phyloP scores from a whole-genome alignment of 2,797 vertebrate genomes.

The Rhinophrynus dorsalis region DNA sequence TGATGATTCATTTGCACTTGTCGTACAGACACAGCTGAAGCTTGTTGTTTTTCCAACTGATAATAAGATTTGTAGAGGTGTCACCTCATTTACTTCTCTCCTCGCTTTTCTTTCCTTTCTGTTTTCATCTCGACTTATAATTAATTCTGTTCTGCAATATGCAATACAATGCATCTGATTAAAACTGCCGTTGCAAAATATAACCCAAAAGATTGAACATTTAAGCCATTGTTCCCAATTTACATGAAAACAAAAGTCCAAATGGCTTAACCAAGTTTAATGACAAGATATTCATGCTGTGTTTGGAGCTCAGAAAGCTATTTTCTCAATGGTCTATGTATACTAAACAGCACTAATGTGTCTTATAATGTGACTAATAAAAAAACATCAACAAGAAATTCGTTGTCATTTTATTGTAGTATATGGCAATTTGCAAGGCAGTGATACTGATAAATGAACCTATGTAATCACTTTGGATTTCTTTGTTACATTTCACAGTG shows the following conservation, averaged over 20 bases:
- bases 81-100: slow-evolving; percentile 37
- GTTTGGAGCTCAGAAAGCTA: slow-evolving; percentile 69
- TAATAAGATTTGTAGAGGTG: slow-evolving; percentile 40
- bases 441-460: slow-evolving; percentile 75
- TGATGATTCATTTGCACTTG: slow-evolving; percentile 47
- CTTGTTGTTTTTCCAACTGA: slow-evolving; percentile 40
- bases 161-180: slow-evolving; percentile 48
- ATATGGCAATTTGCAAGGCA: slow-evolving; percentile 69
- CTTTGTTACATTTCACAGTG: slow-evolving; percentile 78
- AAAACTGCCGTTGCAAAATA: slow-evolving; percentile 38
- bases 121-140: slow-evolving; percentile 43
- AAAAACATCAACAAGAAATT: slow-evolving; percentile 75
- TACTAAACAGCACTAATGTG: slow-evolving; percentile 72
- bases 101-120: slow-evolving; percentile 37
- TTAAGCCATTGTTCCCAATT: slow-evolving; percentile 47
- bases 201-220: slow-evolving; percentile 44
- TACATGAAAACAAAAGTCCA: slow-evolving; percentile 46
- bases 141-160: slow-evolving; percentile 38
- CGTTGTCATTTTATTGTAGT: slow-evolving; percentile 71
- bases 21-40: slow-evolving; percentile 41
- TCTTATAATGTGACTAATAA: slow-evolving; percentile 75
- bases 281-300: slow-evolving; percentile 73
- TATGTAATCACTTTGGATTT: slow-evolving; percentile 72
- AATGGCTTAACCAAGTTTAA: slow-evolving; percentile 66
- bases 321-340: slow-evolving; percentile 72